These are phyloP conservation scores for Parotocinclus haroldoi DNA, from an alignment of 2,797 vertebrate species.

Conservation along the genomic window DNA sequence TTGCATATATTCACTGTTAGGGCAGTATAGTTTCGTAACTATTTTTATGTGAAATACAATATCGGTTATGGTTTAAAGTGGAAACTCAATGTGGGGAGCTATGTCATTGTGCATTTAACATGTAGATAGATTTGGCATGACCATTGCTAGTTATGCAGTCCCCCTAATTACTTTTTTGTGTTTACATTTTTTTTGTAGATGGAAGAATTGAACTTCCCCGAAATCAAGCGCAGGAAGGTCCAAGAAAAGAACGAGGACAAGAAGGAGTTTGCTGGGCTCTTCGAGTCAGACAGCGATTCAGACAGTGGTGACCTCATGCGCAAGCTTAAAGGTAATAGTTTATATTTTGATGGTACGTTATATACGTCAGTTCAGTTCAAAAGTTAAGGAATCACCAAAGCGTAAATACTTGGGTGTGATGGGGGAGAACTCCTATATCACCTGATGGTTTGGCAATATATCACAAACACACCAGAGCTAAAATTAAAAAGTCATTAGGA, in stretches of 20 bases:
- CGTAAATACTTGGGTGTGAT: neutral
- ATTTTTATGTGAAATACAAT: no score
- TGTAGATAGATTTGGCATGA: no score
- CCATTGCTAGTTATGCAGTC: no score
- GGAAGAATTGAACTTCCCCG: constrained; percentile 89
- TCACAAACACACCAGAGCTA: neutral
- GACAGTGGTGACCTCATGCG: constrained; percentile 66
- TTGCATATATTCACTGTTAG: no score
- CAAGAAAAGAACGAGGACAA: constrained; percentile 82
- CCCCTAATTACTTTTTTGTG: constrained; percentile 16
- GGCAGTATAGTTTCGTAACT: no score
- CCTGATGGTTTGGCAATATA: constrained; percentile 6
- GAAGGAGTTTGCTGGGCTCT: constrained; percentile 89
- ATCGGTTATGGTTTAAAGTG: no score
- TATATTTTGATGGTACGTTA: neutral
- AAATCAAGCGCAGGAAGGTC: constrained; percentile 84
- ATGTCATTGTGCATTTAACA: no score
- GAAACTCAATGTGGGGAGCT: no score
- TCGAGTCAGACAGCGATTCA: constrained; percentile 82
- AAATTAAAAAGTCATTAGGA: neutral
- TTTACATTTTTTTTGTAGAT: constrained; percentile 65
- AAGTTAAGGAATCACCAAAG: neutral
- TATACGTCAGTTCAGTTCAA: neutral
- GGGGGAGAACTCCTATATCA: neutral
- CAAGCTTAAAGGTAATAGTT: constrained; percentile 70